Evolutionary conservation across 2,888 invertebrate genomes (phyloP), one percentile per base, ranked within the genome.

Genomic region (Pteria penguin): DNA sequence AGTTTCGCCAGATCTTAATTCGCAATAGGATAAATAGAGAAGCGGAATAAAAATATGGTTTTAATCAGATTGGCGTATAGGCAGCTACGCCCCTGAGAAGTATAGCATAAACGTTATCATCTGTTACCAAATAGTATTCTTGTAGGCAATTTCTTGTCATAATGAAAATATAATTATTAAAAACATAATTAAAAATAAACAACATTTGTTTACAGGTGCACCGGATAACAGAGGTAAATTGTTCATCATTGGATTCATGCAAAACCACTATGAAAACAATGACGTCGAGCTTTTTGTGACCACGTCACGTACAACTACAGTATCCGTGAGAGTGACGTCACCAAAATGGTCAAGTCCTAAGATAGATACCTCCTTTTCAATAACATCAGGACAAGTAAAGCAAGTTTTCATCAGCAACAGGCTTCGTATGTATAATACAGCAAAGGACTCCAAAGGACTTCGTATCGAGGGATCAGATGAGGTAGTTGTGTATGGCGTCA

Each of bases 181-280:
- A n/a, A n/a, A n/a, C n/a, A n/a, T n/a, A n/a, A n/a, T n/a, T n/a
- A n/a, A n/a, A n/a, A n/a, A n/a, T n/a, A n/a, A n/a, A n/a, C n/a
- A n/a, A n/a, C n/a, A n/a, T n/a, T n/a, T n/a, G n/a, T n/a, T n/a
- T n/a, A n/a, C 57, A 70, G 75, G 70, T 55, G 72, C 82, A 29
- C 84, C 84, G 27, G 83, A 84, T 75, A 83, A 84, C 73, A 78
- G 75, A 70, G 85, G 85, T 4, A 68, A 69, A 1, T 82, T 83
- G 63, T 85, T 84, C 65, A 74, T 84, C n/a, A 61, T 85, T 1
- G 82, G 81, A 67, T 85, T 81, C 27, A 85, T 84, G 84, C 82
- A 85, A 71, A 85, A 85, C 61, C 70, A 72, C 18, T 72, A 72
- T 4, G 36, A 63, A 4, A 70, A 32, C 2, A 82, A 79, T 70